A percentile compares a stretch with the other conserved stretches of the same genome.
Evolutionary conservation across 2,113 vertebrate genomes (phyloP).

Genomic region (Paraplagusia blochii): DNA sequence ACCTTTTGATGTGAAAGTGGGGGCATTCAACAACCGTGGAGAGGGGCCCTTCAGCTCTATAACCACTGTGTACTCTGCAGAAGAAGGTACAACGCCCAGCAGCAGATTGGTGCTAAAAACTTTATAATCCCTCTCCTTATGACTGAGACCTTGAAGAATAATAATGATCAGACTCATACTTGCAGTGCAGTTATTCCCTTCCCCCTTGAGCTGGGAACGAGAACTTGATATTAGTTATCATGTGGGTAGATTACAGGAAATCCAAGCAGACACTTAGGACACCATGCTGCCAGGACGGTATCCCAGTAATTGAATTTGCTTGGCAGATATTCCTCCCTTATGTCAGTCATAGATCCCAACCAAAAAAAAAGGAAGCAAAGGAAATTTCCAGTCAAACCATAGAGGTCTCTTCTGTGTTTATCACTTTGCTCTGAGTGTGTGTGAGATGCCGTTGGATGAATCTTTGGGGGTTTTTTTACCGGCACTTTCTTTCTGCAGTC

Average conservation of each 20-base stretch:
- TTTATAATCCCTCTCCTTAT: slow-evolving; percentile 40
- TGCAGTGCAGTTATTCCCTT: slow-evolving; percentile 26
- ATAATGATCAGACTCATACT: slow-evolving; percentile 49
- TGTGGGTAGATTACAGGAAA: slow-evolving; percentile 74
- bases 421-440: slow-evolving; percentile 56
- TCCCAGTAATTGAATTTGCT: slow-evolving; percentile 78
- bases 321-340: slow-evolving; percentile 74
- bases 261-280: slow-evolving; percentile 72
- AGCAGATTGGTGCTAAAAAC: slow-evolving; percentile 27
- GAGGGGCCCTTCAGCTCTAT: slow-evolving; percentile 92
- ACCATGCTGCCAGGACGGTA: slow-evolving; percentile 67
- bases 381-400: slow-evolving; percentile 65
- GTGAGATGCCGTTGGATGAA: slow-evolving; percentile 55
- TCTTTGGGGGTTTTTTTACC: slow-evolving; percentile 47
- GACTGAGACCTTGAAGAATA: slow-evolving; percentile 67
- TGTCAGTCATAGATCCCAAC: slow-evolving; percentile 77
- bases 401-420: slow-evolving; percentile 48
- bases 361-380: slow-evolving; percentile 66
- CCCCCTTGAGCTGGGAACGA: slow-evolving; percentile 58
- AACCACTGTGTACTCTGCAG: slow-evolving; percentile 86
- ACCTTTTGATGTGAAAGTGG: slow-evolving; percentile 90
- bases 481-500: slow-evolving; percentile 75
- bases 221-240: slow-evolving; percentile 76
- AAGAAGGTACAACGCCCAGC: slow-evolving; percentile 76
- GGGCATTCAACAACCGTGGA: slow-evolving; percentile 90